phyloP scores from a whole-genome alignment of 1,140 invertebrate species.

The Anoplolepis gracilipes region DNA sequence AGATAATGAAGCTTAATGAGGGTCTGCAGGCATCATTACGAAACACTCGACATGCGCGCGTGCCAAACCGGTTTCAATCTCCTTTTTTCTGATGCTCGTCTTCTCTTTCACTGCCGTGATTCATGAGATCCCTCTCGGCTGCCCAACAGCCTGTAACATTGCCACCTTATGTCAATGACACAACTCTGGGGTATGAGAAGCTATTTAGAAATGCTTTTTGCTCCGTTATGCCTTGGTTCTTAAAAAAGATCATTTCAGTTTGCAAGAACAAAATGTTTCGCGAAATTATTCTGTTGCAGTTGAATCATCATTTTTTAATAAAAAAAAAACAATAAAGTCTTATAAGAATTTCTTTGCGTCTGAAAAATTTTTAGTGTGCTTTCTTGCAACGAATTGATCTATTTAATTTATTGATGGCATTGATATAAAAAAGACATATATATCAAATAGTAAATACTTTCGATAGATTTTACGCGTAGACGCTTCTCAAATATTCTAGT shows the following conservation, averaged over 20 bases:
- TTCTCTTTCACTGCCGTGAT: conserved; percentile 75
- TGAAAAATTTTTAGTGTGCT: too few species aligned
- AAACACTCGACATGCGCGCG: conserved; percentile 70
- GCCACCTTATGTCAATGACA: conserved; percentile 78
- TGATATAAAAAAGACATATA: not conserved
- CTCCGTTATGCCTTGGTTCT: conserved; percentile 33
- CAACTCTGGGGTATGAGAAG: conserved; percentile 63
- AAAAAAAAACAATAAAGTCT: not conserved
- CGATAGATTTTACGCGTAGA: not conserved
- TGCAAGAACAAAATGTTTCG: not conserved
- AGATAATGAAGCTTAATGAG: conserved; percentile 74
- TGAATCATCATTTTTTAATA: not conserved
- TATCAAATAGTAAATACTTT: not conserved
- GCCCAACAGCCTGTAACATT: conserved; percentile 83
- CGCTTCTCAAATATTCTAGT: conserved; percentile 72
- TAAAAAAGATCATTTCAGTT: conserved; percentile 30
- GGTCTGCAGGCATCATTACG: conserved; percentile 59
- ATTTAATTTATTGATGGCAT: not conserved
- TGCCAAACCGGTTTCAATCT: conserved; percentile 78
- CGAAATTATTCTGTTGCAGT: not conserved
- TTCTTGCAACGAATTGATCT: not conserved
- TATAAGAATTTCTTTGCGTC: not conserved
- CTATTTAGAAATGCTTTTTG: conserved; percentile 71
- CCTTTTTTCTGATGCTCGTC: conserved; percentile 58
- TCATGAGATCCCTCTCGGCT: conserved; percentile 78